Conservation (phyloP, 1,140 invertebrate species). For the Zelostemma sp. region DNA sequence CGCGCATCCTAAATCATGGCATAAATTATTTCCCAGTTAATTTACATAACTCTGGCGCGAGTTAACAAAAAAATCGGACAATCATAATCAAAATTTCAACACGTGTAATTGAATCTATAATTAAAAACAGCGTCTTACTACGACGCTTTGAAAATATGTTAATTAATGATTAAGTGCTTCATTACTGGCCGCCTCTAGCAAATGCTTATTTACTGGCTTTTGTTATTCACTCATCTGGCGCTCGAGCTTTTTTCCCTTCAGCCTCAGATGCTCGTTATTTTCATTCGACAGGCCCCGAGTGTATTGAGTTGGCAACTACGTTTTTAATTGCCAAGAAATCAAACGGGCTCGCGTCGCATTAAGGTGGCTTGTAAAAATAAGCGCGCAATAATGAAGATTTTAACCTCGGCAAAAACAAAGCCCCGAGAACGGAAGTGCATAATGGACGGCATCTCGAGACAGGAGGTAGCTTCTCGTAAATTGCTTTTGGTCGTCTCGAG, state of each 20-base stretch:
- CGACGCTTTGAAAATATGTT: too few relatives aligned
- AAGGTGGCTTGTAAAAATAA: constrained; percentile 17
- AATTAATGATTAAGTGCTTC: too few relatives aligned
- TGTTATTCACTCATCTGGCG: constrained; percentile 23
- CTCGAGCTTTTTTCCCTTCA: constrained; percentile 33
- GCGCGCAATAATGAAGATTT: constrained; percentile 19
- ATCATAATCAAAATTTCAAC: too few relatives aligned
- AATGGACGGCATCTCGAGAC: constrained; percentile 13
- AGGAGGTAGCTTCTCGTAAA: constrained; percentile 14
- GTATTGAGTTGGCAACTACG: not conserved
- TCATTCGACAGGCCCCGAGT: not conserved
- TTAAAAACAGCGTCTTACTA: too few relatives aligned
- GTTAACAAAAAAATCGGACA: too few relatives aligned
- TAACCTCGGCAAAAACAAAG: constrained; percentile 11
- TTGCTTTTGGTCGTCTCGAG: constrained; percentile 16
- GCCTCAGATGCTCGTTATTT: constrained; percentile 36
- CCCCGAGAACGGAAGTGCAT: constrained; percentile 4
- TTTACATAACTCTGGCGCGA: too few relatives aligned
- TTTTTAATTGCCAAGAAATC: constrained; percentile 39
- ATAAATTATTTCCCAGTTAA: too few relatives aligned
- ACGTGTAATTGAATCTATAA: too few relatives aligned
- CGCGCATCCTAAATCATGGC: too few relatives aligned
- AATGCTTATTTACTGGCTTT: constrained; percentile 36
- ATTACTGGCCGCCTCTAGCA: not conserved
- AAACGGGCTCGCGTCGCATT: constrained; percentile 13